Conservation (phyloP, 1,140 invertebrate species). For the Diorhabda carinulata region DNA sequence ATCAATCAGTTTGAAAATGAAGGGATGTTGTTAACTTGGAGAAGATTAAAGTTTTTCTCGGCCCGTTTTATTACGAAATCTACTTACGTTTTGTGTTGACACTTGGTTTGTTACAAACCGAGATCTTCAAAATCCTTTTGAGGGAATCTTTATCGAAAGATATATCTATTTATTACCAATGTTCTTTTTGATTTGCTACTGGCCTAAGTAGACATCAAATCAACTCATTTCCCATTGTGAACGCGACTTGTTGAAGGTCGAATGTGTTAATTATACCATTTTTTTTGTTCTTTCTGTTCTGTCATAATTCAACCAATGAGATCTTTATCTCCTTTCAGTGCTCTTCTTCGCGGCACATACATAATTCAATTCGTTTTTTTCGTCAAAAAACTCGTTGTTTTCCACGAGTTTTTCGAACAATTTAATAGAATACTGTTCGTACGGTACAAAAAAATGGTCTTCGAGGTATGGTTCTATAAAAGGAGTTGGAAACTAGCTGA, state of each 20-base stretch:
- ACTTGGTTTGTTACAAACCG: no score
- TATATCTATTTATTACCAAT: no score
- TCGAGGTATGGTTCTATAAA: no score
- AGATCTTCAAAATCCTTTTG: no score
- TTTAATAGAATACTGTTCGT: not conserved
- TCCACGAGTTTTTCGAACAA: not conserved
- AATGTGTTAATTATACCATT: constrained; percentile 3
- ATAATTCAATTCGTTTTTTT: not conserved
- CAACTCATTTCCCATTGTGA: constrained; percentile 2
- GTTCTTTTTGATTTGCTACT: not conserved
- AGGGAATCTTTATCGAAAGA: no score
- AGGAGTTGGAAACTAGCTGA: no score
- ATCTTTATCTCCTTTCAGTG: not conserved
- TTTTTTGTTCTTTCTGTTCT: not conserved
- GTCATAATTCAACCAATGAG: constrained; percentile 2
- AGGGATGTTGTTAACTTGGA: no score
- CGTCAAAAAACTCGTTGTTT: not conserved
- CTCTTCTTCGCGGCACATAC: not conserved
- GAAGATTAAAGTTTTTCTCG: no score
- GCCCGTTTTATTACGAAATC: no score
- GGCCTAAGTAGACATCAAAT: not conserved
- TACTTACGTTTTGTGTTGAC: no score
- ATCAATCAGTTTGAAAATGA: no score
- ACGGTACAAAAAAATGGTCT: no score
- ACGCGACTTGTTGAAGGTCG: not conserved